phyloP scores from a whole-genome alignment of 2,113 vertebrate genomes.

The Pomatorhinus ruficollis region DNA sequence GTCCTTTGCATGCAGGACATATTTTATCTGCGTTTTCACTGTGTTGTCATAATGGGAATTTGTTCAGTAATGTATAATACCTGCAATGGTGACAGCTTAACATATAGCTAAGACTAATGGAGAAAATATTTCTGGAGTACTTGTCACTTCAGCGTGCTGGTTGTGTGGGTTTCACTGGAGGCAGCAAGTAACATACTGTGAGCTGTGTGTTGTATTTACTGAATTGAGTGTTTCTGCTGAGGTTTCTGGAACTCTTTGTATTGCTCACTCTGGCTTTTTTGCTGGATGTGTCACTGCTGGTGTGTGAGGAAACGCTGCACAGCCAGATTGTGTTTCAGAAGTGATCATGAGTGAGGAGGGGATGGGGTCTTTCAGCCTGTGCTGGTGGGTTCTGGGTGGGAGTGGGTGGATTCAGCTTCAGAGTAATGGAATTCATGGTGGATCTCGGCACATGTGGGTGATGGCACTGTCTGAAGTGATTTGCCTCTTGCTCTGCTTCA shows the following conservation, averaged over 20 bases:
- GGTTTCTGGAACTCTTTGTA: background rate
- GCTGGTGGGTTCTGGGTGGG: background rate
- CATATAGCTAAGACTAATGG: background rate
- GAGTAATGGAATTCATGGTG: background rate
- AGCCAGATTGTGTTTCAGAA: background rate
- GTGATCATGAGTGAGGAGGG: background rate
- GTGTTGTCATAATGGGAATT: background rate
- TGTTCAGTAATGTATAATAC: background rate
- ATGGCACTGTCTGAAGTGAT: rapidly evolving
- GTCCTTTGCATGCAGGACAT: background rate
- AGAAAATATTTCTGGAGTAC: slow-evolving; percentile 42
- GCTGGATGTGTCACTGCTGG: background rate
- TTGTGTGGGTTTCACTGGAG: slow-evolving; percentile 27
- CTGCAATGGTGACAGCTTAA: slow-evolving; percentile 25
- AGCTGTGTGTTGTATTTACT: background rate
- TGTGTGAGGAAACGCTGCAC: background rate
- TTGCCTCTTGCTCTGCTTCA: background rate
- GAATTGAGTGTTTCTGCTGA: background rate
- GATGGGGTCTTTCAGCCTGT: background rate
- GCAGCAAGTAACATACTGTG: background rate
- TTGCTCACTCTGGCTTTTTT: background rate
- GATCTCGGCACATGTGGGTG: rapidly evolving
- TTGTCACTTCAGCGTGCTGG: background rate
- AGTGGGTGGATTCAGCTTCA: background rate
- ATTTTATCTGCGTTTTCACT: background rate